Evolutionary conservation across 2,888 invertebrate genomes (phyloP).

Genomic region (Alloscopus bannaensis): DNA sequence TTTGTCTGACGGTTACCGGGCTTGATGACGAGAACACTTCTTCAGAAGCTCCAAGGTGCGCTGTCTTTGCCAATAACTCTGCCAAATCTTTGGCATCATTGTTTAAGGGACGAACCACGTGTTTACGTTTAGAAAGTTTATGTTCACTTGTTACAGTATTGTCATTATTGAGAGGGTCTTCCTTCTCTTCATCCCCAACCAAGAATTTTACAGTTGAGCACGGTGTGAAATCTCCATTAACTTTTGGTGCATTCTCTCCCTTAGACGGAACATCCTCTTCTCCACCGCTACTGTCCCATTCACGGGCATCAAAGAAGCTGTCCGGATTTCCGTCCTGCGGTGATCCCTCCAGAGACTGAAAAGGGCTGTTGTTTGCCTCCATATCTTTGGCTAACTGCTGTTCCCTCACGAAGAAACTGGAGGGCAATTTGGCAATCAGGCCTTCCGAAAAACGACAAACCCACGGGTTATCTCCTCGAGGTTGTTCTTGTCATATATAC

Average conservation of each 20-base stretch:
- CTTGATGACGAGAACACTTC: neutral
- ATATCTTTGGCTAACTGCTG: too few relatives aligned
- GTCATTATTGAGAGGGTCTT: neutral
- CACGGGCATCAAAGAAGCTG: slow-evolving; percentile 45
- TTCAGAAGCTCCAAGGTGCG: neutral
- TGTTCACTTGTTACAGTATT: neutral
- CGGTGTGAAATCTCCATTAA: neutral
- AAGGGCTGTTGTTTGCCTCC: slow-evolving; percentile 1
- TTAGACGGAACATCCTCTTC: slow-evolving; percentile 3
- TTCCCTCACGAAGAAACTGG: too few relatives aligned
- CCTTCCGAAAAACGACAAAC: too few relatives aligned
- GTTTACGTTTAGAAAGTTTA: neutral
- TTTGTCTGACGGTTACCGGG: neutral
- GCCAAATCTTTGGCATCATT: neutral
- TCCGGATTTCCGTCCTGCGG: slow-evolving; percentile 30
- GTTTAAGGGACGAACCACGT: too few relatives aligned
- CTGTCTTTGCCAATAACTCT: neutral
- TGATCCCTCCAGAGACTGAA: slow-evolving; percentile 17
- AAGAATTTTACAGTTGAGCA: slow-evolving; percentile 7
- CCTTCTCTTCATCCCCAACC: slow-evolving; percentile 19
- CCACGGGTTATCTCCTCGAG: too few relatives aligned
- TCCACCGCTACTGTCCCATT: slow-evolving; percentile 28
- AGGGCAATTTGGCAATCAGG: too few relatives aligned
- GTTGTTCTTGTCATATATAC: too few relatives aligned
- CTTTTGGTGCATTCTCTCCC: neutral